Percentiles rank a stretch among this genome's conserved stretches.
Conservation (phyloP, 2,113 vertebrate species). For the Lepus americanus region DNA sequence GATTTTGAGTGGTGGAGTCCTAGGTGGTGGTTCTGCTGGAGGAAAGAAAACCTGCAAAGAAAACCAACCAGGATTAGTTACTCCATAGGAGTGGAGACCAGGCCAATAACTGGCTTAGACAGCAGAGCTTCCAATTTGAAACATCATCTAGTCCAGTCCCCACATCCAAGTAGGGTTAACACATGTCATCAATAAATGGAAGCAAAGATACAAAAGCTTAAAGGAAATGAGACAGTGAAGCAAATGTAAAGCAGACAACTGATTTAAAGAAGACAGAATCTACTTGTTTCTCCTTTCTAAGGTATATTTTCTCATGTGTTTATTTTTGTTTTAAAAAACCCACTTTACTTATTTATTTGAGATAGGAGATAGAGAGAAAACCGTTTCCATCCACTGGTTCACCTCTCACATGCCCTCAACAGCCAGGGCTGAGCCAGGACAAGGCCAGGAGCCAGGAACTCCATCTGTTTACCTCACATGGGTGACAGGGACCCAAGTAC, state of each 20-base stretch:
- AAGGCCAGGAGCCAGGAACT: too few species aligned
- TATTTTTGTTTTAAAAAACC: neutral
- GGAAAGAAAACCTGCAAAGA: conserved; percentile 89
- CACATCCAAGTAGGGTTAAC: conserved; percentile 7
- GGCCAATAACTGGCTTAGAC: neutral
- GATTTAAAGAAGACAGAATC: conserved; percentile 10
- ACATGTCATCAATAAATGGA: neutral
- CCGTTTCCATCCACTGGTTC: too few species aligned
- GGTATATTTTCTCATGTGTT: neutral
- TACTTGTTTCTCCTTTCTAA: neutral
- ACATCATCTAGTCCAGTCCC: neutral
- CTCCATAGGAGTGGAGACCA: neutral
- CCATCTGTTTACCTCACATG: too few species aligned
- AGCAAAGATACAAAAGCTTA: conserved; percentile 5
- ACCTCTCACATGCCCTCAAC: too few species aligned
- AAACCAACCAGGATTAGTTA: conserved; percentile 68
- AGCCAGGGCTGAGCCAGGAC: too few species aligned
- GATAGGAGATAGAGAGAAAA: too few species aligned
- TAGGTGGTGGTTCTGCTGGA: conserved; percentile 87
- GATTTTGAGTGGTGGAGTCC: conserved; percentile 89
- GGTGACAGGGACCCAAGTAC: too few species aligned
- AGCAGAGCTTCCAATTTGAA: conserved; percentile 29
- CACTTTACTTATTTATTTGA: too few species aligned
- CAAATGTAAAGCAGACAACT: neutral
- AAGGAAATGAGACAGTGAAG: conserved; percentile 21